These are phyloP conservation scores for Macroramphosus scolopax DNA, from an alignment of 2,797 vertebrate species.

Conservation along the genomic window DNA sequence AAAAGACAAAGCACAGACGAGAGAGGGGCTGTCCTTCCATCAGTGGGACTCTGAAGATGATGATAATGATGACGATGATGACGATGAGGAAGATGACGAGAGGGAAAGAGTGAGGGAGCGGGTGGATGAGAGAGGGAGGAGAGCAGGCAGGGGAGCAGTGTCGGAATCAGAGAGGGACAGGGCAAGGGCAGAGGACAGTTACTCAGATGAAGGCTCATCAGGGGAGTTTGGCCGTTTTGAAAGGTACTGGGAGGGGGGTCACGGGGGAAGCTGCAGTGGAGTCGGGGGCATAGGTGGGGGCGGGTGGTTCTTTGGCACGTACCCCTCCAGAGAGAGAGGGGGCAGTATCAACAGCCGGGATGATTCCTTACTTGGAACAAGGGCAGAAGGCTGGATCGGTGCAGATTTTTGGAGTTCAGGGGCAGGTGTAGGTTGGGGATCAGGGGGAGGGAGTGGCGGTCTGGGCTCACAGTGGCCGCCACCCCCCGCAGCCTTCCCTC, in stretches of 20 bases:
- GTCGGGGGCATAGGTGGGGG: conserved; percentile 80
- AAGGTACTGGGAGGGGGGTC: conserved; percentile 80
- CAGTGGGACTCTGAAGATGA: conserved; percentile 83
- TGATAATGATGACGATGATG: conserved; percentile 58
- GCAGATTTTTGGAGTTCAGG: conserved; percentile 79
- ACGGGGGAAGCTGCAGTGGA: conserved; percentile 58
- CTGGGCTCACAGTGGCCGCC: conserved; percentile 73
- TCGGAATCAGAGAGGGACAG: conserved; percentile 79
- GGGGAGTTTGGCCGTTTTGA: conserved; percentile 83
- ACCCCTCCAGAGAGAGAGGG: conserved; percentile 81
- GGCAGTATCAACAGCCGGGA: conserved; percentile 82
- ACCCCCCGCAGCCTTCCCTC: conserved; percentile 76
- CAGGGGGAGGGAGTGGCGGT: conserved; percentile 79
- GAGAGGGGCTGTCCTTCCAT: conserved; percentile 80
- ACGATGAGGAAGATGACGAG: conserved; percentile 66
- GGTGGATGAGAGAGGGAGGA: conserved; percentile 60
- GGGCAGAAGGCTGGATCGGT: conserved; percentile 77
- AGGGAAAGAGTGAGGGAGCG: conserved; percentile 55
- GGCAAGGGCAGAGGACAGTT: conserved; percentile 69
- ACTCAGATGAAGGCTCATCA: conserved; percentile 77
- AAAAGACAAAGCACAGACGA: conserved; percentile 77
- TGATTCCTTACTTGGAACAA: conserved; percentile 75
- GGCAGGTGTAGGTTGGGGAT: conserved; percentile 76
- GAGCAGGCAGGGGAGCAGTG: conserved; percentile 69
- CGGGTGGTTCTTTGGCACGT: conserved; percentile 83